Conservation (phyloP, 2,113 vertebrate species). For the Eudyptes chrysolophus region DNA sequence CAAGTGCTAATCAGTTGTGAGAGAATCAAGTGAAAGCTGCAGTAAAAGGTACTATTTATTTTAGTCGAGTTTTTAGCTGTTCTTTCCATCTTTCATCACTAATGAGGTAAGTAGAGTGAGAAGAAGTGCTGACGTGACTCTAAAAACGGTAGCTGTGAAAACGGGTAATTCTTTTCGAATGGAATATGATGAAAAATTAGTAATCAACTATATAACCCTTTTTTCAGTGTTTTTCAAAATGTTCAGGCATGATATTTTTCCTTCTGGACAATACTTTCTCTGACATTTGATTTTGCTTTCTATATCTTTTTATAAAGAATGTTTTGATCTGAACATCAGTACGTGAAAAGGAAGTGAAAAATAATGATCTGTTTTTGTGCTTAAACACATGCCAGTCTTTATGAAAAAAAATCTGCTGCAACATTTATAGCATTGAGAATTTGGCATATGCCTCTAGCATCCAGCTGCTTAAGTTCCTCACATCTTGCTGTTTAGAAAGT, state of each 20-base stretch:
- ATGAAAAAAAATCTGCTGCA: constrained; percentile 39
- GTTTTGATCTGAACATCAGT: constrained; percentile 26
- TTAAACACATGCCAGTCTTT: constrained; percentile 21
- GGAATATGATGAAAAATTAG: neutral
- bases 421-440: constrained; percentile 16
- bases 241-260: neutral
- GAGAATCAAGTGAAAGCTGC: neutral
- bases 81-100: neutral
- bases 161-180: neutral
- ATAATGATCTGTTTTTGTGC: constrained; percentile 15
- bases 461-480: constrained; percentile 64
- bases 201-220: neutral
- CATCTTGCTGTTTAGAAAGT: constrained; percentile 65
- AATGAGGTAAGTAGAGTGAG: neutral
- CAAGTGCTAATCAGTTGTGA: neutral
- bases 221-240: neutral
- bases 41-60: neutral
- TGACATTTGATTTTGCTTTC: neutral
- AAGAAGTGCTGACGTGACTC: neutral
- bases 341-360: constrained; percentile 34
- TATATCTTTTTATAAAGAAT: neutral
- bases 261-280: neutral
- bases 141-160: neutral
- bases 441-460: constrained; percentile 53
- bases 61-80: neutral